A percentile compares a stretch with the other conserved stretches of the same genome.
phyloP scores from a whole-genome alignment of 2,797 vertebrate species.

The Oryzias sinensis region DNA sequence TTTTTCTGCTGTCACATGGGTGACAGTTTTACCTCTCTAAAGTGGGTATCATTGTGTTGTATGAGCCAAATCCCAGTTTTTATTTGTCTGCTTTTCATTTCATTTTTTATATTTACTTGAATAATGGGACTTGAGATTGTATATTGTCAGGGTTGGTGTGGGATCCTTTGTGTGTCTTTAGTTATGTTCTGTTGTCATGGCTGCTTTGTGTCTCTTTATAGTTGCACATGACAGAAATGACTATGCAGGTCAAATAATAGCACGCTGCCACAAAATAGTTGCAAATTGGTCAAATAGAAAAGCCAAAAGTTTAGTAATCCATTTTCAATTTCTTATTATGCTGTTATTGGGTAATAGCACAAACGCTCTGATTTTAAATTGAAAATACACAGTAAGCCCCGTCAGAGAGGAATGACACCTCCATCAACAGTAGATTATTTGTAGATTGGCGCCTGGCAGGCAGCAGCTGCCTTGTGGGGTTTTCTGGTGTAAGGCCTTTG shows the following conservation, averaged over 20 bases:
- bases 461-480: slow-evolving; percentile 67
- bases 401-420: slow-evolving; percentile 52
- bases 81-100: background rate
- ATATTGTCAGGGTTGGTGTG: slow-evolving; percentile 2
- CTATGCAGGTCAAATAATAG: slow-evolving; percentile 1
- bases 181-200: slow-evolving; percentile 1
- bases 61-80: slow-evolving; percentile 1
- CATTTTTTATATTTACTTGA: background rate
- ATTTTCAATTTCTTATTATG: slow-evolving; percentile 8
- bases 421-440: slow-evolving; percentile 68
- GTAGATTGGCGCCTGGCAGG: slow-evolving; percentile 65
- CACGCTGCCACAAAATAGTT: slow-evolving; percentile 6
- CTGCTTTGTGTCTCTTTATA: slow-evolving; percentile 1
- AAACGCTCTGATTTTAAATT: slow-evolving; percentile 17
- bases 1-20: slow-evolving; percentile 1
- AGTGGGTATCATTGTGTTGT: background rate
- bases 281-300: slow-evolving; percentile 6
- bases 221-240: slow-evolving; percentile 1
- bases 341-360: slow-evolving; percentile 16
- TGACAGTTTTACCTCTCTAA: background rate
- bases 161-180: background rate
- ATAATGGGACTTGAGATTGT: background rate
- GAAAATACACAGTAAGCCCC: slow-evolving; percentile 19
- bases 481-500: slow-evolving; percentile 52
- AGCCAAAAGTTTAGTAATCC: background rate